Percentiles rank a stretch among this genome's conserved stretches.
Conservation (phyloP, 2,888 invertebrate genomes). For the Latheticus oryzae region DNA sequence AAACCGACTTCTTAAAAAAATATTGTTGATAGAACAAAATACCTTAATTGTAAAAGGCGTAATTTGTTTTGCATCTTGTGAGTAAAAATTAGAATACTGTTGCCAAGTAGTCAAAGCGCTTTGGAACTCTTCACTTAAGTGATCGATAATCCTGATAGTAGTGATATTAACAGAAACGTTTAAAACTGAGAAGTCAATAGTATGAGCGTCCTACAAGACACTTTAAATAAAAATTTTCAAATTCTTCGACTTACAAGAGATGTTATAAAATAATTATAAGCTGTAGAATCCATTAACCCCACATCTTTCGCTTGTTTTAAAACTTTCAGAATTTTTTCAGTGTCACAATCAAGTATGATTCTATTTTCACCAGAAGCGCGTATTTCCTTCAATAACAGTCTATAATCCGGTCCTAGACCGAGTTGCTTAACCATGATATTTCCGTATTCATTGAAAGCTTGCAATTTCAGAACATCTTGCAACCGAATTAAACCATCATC, state of each 20-base stretch:
- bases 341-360: constrained; percentile 81
- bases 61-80: neutral
- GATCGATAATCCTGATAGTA: constrained; percentile 74
- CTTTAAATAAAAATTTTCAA: neutral
- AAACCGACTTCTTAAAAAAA: too few species aligned
- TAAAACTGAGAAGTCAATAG: constrained; percentile 71
- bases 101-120: neutral
- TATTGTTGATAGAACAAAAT: too few species aligned
- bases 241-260: constrained; percentile 73
- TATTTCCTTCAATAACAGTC: constrained; percentile 80
- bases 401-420: constrained; percentile 57
- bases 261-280: constrained; percentile 76
- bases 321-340: constrained; percentile 70
- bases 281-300: constrained; percentile 79
- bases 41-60: constrained; percentile 4
- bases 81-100: neutral
- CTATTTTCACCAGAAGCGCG: constrained; percentile 78
- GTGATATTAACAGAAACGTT: constrained; percentile 77
- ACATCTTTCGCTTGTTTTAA: constrained; percentile 81
- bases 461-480: constrained; percentile 80
- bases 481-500: constrained; percentile 80
- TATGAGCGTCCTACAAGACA: constrained; percentile 74
- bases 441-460: constrained; percentile 45
- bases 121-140: constrained; percentile 67
- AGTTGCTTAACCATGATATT: constrained; percentile 52